Percentiles rank a stretch among this genome's conserved stretches.
phyloP scores from a whole-genome alignment of 1,140 invertebrate genomes.

The Pogonus chalceus region DNA sequence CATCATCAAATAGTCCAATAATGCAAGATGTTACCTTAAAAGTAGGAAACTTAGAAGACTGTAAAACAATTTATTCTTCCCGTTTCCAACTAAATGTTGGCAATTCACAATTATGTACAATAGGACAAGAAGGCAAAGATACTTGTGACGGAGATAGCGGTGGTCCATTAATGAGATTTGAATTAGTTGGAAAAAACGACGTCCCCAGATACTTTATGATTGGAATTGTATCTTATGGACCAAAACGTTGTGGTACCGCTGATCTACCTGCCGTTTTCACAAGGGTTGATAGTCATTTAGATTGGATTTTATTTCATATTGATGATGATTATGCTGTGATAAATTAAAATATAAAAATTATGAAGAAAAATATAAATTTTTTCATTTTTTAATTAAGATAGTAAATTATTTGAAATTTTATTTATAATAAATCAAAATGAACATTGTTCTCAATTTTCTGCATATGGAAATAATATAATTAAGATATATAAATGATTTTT shows the following conservation, averaged over 20 bases:
- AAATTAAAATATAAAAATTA: no score
- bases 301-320: constrained; percentile 42
- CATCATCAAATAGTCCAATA: not conserved
- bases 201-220: constrained; percentile 42
- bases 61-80: constrained; percentile 14
- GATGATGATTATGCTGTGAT: not conserved
- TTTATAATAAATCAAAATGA: no score
- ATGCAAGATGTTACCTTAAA: not conserved
- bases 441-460: no score
- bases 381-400: no score
- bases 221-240: constrained; percentile 59
- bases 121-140: constrained; percentile 31
- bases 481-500: no score
- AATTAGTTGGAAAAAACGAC: not conserved
- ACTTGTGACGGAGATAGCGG: constrained; percentile 49
- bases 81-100: constrained; percentile 15
- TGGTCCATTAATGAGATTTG: constrained; percentile 40
- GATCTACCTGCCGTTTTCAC: constrained; percentile 46
- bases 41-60: not conserved
- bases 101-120: constrained; percentile 28
- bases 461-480: no score
- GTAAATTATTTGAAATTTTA: no score
- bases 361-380: no score
- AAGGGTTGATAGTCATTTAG: constrained; percentile 37
- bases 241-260: constrained; percentile 42